Evolutionary conservation across 2,113 vertebrate species (phyloP), one percentile per base, ranked within the genome.

Genomic region (Osmerus eperlanus): DNA sequence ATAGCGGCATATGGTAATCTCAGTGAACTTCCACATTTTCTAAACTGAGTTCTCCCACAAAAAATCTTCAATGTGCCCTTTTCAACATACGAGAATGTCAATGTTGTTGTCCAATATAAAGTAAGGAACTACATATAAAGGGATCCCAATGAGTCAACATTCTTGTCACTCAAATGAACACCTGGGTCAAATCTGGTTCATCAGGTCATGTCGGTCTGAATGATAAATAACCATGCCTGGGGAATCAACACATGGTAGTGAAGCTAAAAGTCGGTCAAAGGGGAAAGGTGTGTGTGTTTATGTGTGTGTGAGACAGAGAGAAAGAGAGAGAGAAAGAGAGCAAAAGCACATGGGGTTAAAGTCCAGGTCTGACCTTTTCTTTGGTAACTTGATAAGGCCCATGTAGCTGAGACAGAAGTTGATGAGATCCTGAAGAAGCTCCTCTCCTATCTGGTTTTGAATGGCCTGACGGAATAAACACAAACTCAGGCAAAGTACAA

Each of bases 331-430:
- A 4, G 32, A 36, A 7, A 36, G 5, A 36, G 32, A 7, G 32
- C 1, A 6, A 32, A 23, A 36, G 32, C 32, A 36, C 32, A 36
- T 6, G 32, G 32, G 7, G 32, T 36, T 36, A 36, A 36, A 36
- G 32, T 25, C 16, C 2, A 4, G 1, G 21, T 2, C 14, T 93
- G 85, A 97, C 97, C 97, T 93, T 90, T 99, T 99, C 89, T 97
- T 98, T 73, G 97, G 97, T 73, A 99, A 92, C 67, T 96, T 96
- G 82, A 99, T 94, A 77, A 97, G 89, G 0, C 96, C 95, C 93
- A 99, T 98, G 89, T 99, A 99, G 78, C 89, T 93, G 79, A 99
- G 94, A 73, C 97, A 99, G 91, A 97, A 99, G 84, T 99, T 99
- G 85, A 99, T 98, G n/a, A 99, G 88, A 28, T 99, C 97, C 89